These are phyloP conservation scores for Cremastinae sp. DNA, from an alignment of 2,888 invertebrate species.

Conservation along the genomic window DNA sequence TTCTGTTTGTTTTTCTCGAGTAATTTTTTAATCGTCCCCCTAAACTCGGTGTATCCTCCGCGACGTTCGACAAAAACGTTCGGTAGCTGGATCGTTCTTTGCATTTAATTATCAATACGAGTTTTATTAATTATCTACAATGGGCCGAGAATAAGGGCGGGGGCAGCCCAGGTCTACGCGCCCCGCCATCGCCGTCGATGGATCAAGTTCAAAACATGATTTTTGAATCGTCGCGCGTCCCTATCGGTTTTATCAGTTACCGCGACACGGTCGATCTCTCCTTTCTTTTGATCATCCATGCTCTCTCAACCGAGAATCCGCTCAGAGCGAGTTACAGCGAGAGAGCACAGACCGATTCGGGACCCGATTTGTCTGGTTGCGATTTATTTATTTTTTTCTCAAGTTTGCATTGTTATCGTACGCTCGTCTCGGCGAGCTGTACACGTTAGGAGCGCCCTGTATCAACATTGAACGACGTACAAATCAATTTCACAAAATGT, in stretches of 20 bases:
- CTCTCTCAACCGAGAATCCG: constrained; percentile 1
- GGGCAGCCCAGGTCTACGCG: constrained; percentile 80
- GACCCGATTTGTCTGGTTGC: constrained; percentile 38
- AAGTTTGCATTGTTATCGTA: background rate
- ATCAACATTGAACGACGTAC: constrained; percentile 46
- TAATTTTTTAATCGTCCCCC: constrained; percentile 63
- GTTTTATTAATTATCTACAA: constrained; percentile 79
- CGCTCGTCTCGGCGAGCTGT: constrained; percentile 32
- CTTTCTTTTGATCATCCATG: constrained; percentile 2
- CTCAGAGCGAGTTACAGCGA: constrained; percentile 30
- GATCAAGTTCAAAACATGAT: constrained; percentile 61
- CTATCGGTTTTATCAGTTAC: constrained; percentile 52
- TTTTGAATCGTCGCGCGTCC: constrained; percentile 75
- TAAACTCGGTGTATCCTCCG: constrained; percentile 68
- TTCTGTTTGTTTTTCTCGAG: constrained; percentile 30
- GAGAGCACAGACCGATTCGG: constrained; percentile 37
- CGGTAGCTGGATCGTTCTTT: constrained; percentile 58
- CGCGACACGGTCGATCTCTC: constrained; percentile 48
- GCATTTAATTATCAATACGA: constrained; percentile 72
- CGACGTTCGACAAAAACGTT: constrained; percentile 60
- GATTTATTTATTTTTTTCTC: constrained; percentile 21
- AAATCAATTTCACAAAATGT: constrained; percentile 67
- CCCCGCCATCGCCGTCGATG: constrained; percentile 79
- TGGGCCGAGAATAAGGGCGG: constrained; percentile 79
- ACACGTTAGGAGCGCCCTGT: constrained; percentile 26